Base-by-base conservation (phyloP, 2,113 vertebrate species). In the Rhinoderma darwinii region DNA sequence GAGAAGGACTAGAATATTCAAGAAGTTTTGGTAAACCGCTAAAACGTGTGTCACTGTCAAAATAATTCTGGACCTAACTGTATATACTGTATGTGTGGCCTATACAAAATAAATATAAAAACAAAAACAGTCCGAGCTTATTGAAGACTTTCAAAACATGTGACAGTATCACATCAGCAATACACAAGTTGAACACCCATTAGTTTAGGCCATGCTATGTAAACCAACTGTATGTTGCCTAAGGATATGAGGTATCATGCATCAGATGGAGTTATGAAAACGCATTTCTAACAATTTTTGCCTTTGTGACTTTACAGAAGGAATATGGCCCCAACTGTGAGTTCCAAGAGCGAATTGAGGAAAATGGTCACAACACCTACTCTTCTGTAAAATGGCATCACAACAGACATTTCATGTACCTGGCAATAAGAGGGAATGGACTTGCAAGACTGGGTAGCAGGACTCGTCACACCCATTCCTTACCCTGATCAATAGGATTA, bases 341-440 rank as follows among this genome's bases (percentile, higher is more conserved):
- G 89, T 99, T 99, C 90, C 96, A 80, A 88, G 97, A 99, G 83
- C 96, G 95, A 82, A 99, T 97, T 0, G 96, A 99, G 88, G 98
- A 99, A 90, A 98, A 99, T 0, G 96, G 97, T 90, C 98, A 97
- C 92, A 97, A 97, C 93, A 98, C 97, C 0, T 98, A 98, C 0
- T 95, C 96, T 0, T 97, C 97, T 0, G 92, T 96, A 70, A 96
- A 41, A 84, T 98, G 97, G 97, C 95, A 91, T 82, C 95, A 96
- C 43, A 90, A 80, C 0, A 96, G 96, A 39, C 93, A 94, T 87
- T 96, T 96, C 89, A 97, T 99, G 97, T 98, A 97, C 89, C 95
- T 98, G 84, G 97, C 97, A 0, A 94, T 98, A 87, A 97, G 96
- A 0, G 92, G 95, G 35, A 91, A 93, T 47, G 97, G 97, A 10